Evolutionary conservation across 2,113 vertebrate species (phyloP).

Genomic region (Microcebus ravelobensis): DNA sequence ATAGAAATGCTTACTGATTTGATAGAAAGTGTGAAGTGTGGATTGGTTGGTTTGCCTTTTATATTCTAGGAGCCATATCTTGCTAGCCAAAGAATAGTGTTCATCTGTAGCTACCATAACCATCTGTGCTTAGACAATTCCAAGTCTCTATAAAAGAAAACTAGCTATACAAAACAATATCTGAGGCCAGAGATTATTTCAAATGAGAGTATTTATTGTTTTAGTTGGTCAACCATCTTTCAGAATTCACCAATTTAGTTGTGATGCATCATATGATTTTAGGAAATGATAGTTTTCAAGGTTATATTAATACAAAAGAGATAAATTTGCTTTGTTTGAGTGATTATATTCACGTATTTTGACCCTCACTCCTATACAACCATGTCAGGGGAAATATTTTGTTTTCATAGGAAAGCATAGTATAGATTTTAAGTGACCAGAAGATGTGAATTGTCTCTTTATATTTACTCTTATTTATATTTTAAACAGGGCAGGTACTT

Average conservation of each 20-base stretch:
- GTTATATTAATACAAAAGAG: not conserved
- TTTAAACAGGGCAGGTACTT: conserved; percentile 27
- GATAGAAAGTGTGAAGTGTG: not conserved
- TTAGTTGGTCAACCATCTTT: not conserved
- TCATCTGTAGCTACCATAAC: not conserved
- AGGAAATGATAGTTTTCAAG: not conserved
- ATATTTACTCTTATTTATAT: conserved; percentile 56
- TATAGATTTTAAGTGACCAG: conserved; percentile 25
- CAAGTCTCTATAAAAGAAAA: not conserved
- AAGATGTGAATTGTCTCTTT: conserved; percentile 2
- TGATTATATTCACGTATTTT: conserved; percentile 30
- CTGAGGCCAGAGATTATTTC: not conserved
- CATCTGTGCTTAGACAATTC: not conserved
- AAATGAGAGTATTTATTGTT: not conserved
- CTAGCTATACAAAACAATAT: not conserved
- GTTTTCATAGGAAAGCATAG: conserved; percentile 2
- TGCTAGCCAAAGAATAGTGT: not conserved
- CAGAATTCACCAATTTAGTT: not conserved
- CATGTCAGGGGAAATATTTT: conserved; percentile 35
- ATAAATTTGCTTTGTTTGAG: conserved; percentile 21
- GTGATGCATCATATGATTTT: not conserved
- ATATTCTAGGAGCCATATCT: not conserved
- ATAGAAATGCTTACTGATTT: conserved; percentile 6
- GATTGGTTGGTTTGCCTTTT: not conserved
- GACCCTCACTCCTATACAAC: not conserved